These are phyloP conservation scores for Metopolophium dirhodum DNA, from an alignment of 1,140 invertebrate genomes.

Conservation along the genomic window DNA sequence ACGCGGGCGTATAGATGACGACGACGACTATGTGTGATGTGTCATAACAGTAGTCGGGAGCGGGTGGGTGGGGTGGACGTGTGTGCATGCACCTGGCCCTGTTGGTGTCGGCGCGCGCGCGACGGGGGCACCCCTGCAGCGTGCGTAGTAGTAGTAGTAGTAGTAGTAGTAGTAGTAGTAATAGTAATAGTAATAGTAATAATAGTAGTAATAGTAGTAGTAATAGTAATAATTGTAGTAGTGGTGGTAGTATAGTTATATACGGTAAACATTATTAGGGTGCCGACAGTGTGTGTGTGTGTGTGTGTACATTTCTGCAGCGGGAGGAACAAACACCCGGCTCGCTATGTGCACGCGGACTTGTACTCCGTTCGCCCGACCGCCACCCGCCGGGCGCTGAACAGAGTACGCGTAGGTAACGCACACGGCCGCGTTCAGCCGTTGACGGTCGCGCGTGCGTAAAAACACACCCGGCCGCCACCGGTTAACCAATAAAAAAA, in stretches of 20 bases:
- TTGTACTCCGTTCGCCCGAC: background rate
- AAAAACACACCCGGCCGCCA: background rate
- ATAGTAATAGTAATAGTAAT: background rate
- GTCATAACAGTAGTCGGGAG: background rate
- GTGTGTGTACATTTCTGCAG: background rate
- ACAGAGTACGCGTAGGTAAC: background rate
- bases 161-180: background rate
- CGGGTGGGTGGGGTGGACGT: background rate
- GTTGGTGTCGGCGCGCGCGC: background rate
- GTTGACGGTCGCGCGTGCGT: background rate
- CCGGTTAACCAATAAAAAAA: background rate
- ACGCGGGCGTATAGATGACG: background rate
- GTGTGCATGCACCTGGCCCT: background rate
- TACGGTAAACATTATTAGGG: background rate
- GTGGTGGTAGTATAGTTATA: background rate
- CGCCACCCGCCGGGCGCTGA: too few relatives aligned
- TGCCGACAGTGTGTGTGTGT: background rate
- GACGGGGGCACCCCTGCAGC: constrained; percentile 16
- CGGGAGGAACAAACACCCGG: constrained; percentile 2
- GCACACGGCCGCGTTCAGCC: background rate
- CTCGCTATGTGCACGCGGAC: background rate
- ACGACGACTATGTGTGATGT: background rate
- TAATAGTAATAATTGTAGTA: background rate
- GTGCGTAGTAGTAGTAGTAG: background rate
- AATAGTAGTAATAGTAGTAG: background rate